phyloP scores from a whole-genome alignment of 2,797 vertebrate genomes.

The Cichlasoma orientale region DNA sequence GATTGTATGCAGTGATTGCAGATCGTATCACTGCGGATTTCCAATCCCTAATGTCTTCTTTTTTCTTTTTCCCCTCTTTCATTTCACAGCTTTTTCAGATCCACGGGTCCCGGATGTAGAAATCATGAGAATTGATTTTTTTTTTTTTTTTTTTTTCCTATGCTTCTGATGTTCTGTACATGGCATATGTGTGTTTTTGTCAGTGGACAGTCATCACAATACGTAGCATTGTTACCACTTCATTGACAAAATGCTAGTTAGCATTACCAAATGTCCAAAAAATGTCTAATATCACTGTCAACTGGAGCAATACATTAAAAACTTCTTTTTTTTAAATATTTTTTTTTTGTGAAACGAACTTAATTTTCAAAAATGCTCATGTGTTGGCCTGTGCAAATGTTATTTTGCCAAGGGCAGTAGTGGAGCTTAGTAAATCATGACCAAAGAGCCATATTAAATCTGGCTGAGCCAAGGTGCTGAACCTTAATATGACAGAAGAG shows the following conservation, averaged over 20 bases:
- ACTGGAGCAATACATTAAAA: constrained; percentile 14
- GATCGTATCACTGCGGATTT: not conserved
- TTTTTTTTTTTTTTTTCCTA: too few species aligned
- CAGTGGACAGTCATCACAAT: constrained; percentile 24
- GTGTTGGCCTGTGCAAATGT: not conserved
- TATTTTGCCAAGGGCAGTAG: constrained; percentile 29
- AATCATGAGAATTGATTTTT: constrained; percentile 22
- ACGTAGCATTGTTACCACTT: constrained; percentile 38
- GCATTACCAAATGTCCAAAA: constrained; percentile 28
- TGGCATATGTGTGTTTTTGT: constrained; percentile 33
- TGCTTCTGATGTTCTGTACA: constrained; percentile 28
- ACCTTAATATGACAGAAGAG: not conserved
- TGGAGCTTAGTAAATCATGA: constrained; percentile 68
- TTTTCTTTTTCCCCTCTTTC: constrained; percentile 4
- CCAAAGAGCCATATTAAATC: constrained; percentile 68
- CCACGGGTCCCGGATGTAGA: constrained; percentile 84
- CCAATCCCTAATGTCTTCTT: constrained; percentile 12
- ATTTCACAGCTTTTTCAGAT: constrained; percentile 83
- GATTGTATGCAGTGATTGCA: not conserved
- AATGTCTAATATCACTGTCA: not conserved
- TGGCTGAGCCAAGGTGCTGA: constrained; percentile 39
- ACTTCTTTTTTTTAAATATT: too few species aligned
- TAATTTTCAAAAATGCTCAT: not conserved
- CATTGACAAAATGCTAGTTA: constrained; percentile 20
- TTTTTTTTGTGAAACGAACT: not conserved